Conservation (phyloP, 2,797 vertebrate genomes). For the Microhierax caerulescens region DNA sequence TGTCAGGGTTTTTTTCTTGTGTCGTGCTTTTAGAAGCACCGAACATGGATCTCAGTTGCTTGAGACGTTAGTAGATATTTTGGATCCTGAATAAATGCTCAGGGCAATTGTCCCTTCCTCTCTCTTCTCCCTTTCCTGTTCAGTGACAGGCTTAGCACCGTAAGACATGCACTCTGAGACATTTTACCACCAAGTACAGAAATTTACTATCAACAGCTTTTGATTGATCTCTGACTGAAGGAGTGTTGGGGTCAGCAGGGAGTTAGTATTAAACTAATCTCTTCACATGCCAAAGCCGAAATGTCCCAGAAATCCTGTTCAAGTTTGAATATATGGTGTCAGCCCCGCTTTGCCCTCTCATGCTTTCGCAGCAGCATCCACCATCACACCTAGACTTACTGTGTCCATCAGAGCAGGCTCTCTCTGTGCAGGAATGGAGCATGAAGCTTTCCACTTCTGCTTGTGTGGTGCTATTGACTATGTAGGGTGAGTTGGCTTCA, state of each 20-base stretch:
- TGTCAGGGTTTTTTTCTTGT: not conserved
- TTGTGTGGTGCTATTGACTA: not conserved
- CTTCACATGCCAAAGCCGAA: not conserved
- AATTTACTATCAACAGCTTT: not conserved
- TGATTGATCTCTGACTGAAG: not conserved
- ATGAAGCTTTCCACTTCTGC: not conserved
- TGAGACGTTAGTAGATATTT: not conserved
- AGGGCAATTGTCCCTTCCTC: not conserved
- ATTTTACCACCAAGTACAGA: not conserved
- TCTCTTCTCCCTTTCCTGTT: not conserved
- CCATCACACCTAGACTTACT: not conserved
- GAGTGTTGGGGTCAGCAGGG: not conserved
- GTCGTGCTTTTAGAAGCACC: not conserved
- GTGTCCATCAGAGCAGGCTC: fast-evolving
- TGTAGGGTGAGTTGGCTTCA: not conserved
- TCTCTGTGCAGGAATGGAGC: not conserved
- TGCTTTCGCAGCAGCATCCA: fast-evolving
- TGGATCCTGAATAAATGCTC: not conserved
- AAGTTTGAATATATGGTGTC: not conserved
- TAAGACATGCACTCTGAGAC: not conserved
- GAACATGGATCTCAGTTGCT: not conserved
- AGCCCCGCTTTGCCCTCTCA: not conserved
- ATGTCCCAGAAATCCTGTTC: not conserved
- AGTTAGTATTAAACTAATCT: not conserved
- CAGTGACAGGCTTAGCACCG: not conserved